Evolutionary conservation across 2,888 invertebrate genomes (phyloP).

Genomic region (Lymantria dispar): DNA sequence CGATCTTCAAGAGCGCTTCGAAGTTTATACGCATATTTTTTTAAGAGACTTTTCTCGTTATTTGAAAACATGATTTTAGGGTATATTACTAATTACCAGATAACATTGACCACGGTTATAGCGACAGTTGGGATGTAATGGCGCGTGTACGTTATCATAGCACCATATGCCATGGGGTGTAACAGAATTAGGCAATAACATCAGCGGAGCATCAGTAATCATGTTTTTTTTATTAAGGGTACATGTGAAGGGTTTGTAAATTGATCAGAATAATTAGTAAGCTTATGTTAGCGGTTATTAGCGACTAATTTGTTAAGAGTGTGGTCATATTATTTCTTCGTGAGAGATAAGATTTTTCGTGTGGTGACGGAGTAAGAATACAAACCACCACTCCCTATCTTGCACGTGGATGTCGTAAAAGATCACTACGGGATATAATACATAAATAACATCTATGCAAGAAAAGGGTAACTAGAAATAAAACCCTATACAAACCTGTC

Average conservation of each 20-base stretch:
- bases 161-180: slow-evolving; percentile 25
- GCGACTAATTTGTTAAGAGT: not conserved
- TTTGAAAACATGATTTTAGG: not conserved
- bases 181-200: slow-evolving; percentile 7
- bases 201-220: not conserved
- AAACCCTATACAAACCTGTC: too few relatives aligned
- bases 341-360: too few relatives aligned
- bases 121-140: slow-evolving; percentile 31
- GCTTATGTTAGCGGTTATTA: not conserved
- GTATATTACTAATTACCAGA: slow-evolving; percentile 5
- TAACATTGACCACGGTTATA: not conserved
- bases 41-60: too few relatives aligned
- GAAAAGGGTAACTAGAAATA: too few relatives aligned
- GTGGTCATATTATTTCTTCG: too few relatives aligned
- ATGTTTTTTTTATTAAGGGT: slow-evolving; percentile 1
- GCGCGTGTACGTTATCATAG: slow-evolving; percentile 22
- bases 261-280: not conserved
- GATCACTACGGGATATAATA: too few relatives aligned
- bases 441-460: too few relatives aligned
- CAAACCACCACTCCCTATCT: too few relatives aligned
- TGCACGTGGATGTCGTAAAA: too few relatives aligned
- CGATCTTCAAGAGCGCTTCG: too few relatives aligned
- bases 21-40: too few relatives aligned
- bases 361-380: too few relatives aligned
- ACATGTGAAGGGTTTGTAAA: not conserved